Evolutionary conservation across 2,113 vertebrate genomes (phyloP).

Genomic region (Gymnobelideus leadbeateri): DNA sequence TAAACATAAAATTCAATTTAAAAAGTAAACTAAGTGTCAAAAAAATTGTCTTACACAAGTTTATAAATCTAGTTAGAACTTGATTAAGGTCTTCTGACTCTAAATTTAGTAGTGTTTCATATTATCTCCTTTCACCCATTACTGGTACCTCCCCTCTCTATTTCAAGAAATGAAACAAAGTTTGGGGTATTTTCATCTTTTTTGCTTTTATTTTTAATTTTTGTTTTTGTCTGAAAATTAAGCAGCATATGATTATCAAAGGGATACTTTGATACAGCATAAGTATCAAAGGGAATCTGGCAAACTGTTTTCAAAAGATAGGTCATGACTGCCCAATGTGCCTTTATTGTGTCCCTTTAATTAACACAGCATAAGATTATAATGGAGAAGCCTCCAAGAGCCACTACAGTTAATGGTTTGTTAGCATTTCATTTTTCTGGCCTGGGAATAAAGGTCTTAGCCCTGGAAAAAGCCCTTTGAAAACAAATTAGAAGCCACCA

Average conservation of each 20-base stretch:
- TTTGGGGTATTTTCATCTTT: not conserved
- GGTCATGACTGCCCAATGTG: conserved; percentile 59
- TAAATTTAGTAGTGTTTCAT: not conserved
- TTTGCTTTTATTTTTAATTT: too few relatives aligned
- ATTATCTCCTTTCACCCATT: not conserved
- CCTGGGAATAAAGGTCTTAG: conserved; percentile 68
- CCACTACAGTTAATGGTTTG: conserved; percentile 73
- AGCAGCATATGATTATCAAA: conserved; percentile 28
- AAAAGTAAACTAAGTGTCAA: not conserved
- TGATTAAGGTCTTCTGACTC: not conserved
- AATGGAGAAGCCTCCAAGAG: conserved; percentile 61
- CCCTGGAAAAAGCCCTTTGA: conserved; percentile 58
- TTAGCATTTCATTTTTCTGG: conserved; percentile 76
- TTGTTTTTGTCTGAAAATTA: conserved; percentile 58
- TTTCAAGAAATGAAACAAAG: not conserved
- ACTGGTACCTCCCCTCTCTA: not conserved
- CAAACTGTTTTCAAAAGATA: conserved; percentile 68
- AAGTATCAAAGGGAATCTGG: conserved; percentile 59
- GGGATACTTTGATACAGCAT: too few relatives aligned
- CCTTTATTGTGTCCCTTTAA: conserved; percentile 71
- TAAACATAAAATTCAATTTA: too few relatives aligned
- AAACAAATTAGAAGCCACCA: conserved; percentile 72
- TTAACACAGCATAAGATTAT: conserved; percentile 68
- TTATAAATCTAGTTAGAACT: not conserved
- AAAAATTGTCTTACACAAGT: not conserved